Evolutionary conservation across 1,140 invertebrate genomes (phyloP).

Genomic region (Halotydeus destructor): DNA sequence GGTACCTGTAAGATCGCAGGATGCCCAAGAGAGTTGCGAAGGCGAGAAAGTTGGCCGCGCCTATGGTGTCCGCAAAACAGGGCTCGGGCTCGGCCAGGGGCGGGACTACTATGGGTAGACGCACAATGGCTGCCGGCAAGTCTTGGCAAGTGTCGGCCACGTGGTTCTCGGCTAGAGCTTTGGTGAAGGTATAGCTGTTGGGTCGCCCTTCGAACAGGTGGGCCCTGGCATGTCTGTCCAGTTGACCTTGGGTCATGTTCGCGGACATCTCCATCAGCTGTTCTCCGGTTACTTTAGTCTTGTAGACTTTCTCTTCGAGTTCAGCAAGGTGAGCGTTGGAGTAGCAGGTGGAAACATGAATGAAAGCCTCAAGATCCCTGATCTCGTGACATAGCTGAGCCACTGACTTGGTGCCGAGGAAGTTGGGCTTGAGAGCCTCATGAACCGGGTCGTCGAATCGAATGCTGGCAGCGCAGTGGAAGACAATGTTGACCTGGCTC

Average conservation of each 20-base stretch:
- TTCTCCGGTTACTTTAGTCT: no score
- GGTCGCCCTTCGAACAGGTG: conserved; percentile 45
- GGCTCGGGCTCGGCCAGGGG: conserved; percentile 1
- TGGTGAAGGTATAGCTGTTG: conserved; percentile 70
- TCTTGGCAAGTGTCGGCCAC: conserved; percentile 35
- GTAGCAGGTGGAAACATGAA: conserved; percentile 21
- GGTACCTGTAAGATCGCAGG: no score
- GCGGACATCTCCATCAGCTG: no score
- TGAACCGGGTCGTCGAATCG: conserved; percentile 71
- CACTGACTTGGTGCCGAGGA: conserved; percentile 60
- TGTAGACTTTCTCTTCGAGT: conserved; percentile 44
- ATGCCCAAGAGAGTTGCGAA: no score
- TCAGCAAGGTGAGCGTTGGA: conserved; percentile 33
- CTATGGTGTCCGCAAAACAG: conserved; percentile 48
- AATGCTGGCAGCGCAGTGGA: conserved; percentile 90
- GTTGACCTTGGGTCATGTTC: no score
- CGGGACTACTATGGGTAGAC: conserved; percentile 11
- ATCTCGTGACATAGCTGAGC: conserved; percentile 25
- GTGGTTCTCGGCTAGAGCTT: conserved; percentile 54
- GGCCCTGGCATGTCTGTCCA: no score
- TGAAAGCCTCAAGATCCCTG: conserved; percentile 14
- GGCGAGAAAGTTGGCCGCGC: no score
- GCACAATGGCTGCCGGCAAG: conserved; percentile 13
- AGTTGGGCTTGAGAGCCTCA: conserved; percentile 36
- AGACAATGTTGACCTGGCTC: conserved; percentile 63